Conservation (phyloP, 1,140 invertebrate species). For the Sarcophaga peregrina region DNA sequence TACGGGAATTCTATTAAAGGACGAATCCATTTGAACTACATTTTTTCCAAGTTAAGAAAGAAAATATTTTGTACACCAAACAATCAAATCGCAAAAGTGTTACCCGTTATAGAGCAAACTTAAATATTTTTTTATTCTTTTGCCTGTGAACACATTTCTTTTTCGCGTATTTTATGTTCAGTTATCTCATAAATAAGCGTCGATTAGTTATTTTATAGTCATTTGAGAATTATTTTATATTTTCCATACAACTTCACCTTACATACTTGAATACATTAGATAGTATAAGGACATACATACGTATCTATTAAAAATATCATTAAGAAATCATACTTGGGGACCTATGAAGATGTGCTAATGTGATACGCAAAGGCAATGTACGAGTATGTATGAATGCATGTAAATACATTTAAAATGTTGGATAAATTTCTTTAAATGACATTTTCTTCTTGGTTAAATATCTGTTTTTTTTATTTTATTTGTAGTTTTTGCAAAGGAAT, state of each 20-base stretch:
- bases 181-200: constrained; percentile 2
- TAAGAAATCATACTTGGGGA: too few relatives aligned
- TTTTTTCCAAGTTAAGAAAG: too few relatives aligned
- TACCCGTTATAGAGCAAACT: too few relatives aligned
- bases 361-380: not conserved
- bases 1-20: too few relatives aligned
- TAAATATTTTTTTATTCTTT: too few relatives aligned
- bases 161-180: not conserved
- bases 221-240: constrained; percentile 5
- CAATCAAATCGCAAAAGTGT: too few relatives aligned
- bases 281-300: too few relatives aligned
- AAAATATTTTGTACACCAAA: too few relatives aligned
- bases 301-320: too few relatives aligned
- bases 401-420: constrained; percentile 20
- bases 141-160: not conserved
- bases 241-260: not conserved
- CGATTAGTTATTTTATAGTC: constrained; percentile 22
- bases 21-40: too few relatives aligned
- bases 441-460: constrained; percentile 15
- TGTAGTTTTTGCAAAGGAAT: constrained; percentile 7
- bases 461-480: not conserved
- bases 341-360: too few relatives aligned
- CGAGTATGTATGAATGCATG: not conserved
- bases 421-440: constrained; percentile 30
- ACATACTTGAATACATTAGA: too few relatives aligned